These are phyloP conservation scores for Brachionus plicatilis DNA, from an alignment of 1,140 invertebrate species.

Conservation along the genomic window DNA sequence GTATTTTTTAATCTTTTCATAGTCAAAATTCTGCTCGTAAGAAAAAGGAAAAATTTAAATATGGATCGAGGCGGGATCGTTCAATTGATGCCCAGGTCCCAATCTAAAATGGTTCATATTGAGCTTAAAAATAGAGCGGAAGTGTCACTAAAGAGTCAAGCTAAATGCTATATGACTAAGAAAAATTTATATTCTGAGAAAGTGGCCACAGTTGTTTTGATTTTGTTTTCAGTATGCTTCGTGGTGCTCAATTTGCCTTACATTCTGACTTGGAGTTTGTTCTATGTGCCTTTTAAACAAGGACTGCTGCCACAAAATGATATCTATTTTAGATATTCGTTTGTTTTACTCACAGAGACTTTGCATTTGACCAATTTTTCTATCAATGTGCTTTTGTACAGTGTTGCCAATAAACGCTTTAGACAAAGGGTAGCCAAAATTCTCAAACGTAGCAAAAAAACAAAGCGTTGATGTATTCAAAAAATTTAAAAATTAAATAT, in stretches of 20 bases:
- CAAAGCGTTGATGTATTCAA: too few relatives aligned
- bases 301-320: background rate
- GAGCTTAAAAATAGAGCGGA: too few relatives aligned
- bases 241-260: background rate
- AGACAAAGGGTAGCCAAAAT: background rate
- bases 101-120: background rate
- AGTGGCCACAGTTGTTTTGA: background rate
- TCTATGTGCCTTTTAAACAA: background rate
- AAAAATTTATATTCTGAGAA: background rate
- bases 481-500: too few relatives aligned
- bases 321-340: background rate
- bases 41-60: background rate
- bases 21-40: background rate
- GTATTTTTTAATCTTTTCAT: slow-evolving; percentile 11
- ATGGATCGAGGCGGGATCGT: too few relatives aligned
- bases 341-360: background rate
- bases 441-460: background rate
- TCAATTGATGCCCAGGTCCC: background rate
- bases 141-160: too few relatives aligned
- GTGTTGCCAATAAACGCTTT: background rate
- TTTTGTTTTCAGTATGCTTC: background rate
- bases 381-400: background rate
- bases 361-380: background rate
- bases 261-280: background rate
- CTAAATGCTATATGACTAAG: too few relatives aligned